phyloP scores from a whole-genome alignment of 2,113 vertebrate species.

The Isichthys henryi region DNA sequence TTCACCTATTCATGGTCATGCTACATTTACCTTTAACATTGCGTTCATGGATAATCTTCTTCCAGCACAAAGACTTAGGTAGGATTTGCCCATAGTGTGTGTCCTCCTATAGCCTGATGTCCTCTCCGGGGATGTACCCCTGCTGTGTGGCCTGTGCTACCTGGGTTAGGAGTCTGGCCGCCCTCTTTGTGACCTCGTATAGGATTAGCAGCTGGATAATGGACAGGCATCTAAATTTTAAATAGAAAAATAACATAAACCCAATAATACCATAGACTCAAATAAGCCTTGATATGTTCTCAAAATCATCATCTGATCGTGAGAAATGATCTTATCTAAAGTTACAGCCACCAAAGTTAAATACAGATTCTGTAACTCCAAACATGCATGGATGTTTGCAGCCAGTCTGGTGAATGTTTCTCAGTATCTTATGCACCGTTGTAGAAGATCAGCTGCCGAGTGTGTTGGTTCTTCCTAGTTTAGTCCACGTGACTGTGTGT shows the following conservation, averaged over 20 bases:
- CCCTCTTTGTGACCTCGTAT: background rate
- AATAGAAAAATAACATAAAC: background rate
- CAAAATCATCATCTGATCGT: background rate
- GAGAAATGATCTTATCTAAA: background rate
- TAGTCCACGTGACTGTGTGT: background rate
- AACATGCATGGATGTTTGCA: background rate
- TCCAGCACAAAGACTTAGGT: background rate
- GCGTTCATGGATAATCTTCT: background rate
- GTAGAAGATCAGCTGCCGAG: background rate
- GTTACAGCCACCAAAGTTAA: background rate
- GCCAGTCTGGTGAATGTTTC: background rate
- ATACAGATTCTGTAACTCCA: background rate
- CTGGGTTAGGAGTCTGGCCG: background rate
- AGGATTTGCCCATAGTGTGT: background rate
- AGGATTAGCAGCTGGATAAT: background rate
- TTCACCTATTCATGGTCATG: background rate
- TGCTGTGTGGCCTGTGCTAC: background rate
- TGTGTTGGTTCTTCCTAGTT: background rate
- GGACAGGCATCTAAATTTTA: background rate
- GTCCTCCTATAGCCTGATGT: background rate
- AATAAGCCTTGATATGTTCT: background rate
- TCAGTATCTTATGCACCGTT: background rate
- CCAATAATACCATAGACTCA: background rate
- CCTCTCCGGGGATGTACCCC: background rate
- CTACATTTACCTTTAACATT: background rate